phyloP scores from a whole-genome alignment of 2,888 invertebrate genomes.

The Drosophila algonquin region DNA sequence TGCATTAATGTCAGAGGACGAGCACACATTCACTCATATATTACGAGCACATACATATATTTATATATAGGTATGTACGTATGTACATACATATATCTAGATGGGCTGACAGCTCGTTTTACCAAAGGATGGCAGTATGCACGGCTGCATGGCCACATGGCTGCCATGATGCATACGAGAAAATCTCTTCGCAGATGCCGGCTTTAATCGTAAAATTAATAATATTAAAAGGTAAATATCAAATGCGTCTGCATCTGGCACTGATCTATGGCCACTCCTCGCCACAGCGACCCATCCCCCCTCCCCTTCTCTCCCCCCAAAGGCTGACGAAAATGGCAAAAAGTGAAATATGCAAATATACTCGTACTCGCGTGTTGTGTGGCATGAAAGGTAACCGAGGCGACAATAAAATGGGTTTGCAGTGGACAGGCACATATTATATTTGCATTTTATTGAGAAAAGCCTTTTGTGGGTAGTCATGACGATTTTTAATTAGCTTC shows the following conservation, averaged over 20 bases:
- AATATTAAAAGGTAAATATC: slow-evolving; percentile 75
- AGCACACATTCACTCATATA: slow-evolving; percentile 4
- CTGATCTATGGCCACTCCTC: slow-evolving; percentile 61
- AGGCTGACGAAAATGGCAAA: not conserved
- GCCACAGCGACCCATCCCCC: too few species aligned
- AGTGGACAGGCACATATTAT: not conserved
- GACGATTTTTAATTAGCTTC: not conserved
- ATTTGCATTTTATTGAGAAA: not conserved
- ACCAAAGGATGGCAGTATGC: slow-evolving; percentile 44
- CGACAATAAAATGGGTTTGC: not conserved
- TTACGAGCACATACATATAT: not conserved
- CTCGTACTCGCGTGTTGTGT: too few species aligned
- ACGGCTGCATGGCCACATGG: slow-evolving; percentile 5
- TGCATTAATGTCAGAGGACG: slow-evolving; percentile 50
- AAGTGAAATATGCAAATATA: not conserved
- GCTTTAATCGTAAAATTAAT: slow-evolving; percentile 71
- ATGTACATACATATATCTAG: slow-evolving; percentile 6
- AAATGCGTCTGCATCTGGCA: slow-evolving; percentile 64
- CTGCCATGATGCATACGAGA: slow-evolving; percentile 33
- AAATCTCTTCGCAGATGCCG: slow-evolving; percentile 38
- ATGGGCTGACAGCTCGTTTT: slow-evolving; percentile 54
- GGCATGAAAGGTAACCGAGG: too few species aligned
- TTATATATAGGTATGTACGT: not conserved
- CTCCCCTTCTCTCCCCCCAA: not conserved
- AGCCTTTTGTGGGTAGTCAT: not conserved